phyloP scores from a whole-genome alignment of 2,888 invertebrate species.

The Craniophora ligustri region DNA sequence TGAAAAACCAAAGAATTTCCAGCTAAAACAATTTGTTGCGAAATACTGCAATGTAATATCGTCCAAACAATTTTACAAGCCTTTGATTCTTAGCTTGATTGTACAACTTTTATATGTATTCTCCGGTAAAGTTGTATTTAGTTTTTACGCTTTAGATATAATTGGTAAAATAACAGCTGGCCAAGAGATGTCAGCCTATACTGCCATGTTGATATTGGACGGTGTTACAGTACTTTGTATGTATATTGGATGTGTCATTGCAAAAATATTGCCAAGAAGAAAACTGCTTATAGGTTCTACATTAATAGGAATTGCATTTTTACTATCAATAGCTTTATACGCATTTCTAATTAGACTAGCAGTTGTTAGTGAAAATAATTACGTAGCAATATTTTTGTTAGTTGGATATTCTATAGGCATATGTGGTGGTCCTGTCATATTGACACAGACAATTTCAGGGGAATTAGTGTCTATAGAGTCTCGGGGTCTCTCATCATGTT shows the following conservation, averaged over 20 bases:
- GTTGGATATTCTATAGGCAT: slow-evolving; percentile 46
- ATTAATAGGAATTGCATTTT: slow-evolving; percentile 35
- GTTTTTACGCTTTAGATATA: slow-evolving; percentile 61
- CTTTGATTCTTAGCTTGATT: slow-evolving; percentile 21
- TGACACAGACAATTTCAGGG: slow-evolving; percentile 53
- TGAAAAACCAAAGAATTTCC: neutral
- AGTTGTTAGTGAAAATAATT: slow-evolving; percentile 32
- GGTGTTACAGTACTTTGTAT: slow-evolving; percentile 33
- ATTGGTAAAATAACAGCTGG: slow-evolving; percentile 55
- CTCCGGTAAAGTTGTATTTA: slow-evolving; percentile 41
- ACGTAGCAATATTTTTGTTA: slow-evolving; percentile 26
- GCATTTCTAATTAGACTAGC: slow-evolving; percentile 22
- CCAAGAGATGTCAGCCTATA: slow-evolving; percentile 24
- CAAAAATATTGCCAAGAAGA: slow-evolving; percentile 29
- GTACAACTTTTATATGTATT: slow-evolving; percentile 30
- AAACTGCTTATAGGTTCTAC: slow-evolving; percentile 30
- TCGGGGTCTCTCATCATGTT: slow-evolving; percentile 40
- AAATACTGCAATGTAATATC: slow-evolving; percentile 20
- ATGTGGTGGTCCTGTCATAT: slow-evolving; percentile 65
- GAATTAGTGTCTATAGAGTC: slow-evolving; percentile 58
- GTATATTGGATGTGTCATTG: slow-evolving; percentile 37
- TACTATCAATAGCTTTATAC: slow-evolving; percentile 26
- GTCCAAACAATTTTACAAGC: slow-evolving; percentile 34
- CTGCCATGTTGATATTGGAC: slow-evolving; percentile 42
- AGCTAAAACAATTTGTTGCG: slow-evolving; percentile 11